Base-by-base conservation (phyloP, 2,888 invertebrate genomes). In the Plusia festucae region DNA sequence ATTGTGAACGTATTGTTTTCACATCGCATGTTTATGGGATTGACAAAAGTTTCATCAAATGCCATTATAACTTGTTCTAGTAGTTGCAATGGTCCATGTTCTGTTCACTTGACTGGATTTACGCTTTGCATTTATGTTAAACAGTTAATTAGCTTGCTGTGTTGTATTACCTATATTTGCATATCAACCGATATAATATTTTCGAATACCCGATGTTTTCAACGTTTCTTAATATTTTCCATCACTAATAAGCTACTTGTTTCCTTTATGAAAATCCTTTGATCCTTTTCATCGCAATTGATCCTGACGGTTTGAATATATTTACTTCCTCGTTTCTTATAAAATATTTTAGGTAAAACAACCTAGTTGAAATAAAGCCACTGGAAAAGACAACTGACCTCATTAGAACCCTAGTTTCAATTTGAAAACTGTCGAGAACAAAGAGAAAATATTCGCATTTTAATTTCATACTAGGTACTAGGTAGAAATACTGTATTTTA, bases 1-100 rank as follows among this genome's bases (percentile, higher is more conserved):
- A 49, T 65, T 58, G 20, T 62, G 65, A 22, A 60, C 40, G 44
- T 62, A 52, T 77, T 76, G 65, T 73, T 73, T 27, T 34, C 22
- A 40, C 40, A 60, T 60, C n/a, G 32, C 18, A 65, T 61, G 53
- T 68, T 20, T 56, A 60, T 75, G 32, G 52, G 61, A 18, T 63
- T 65, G 49, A 73, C 78, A 65, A 68, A 54, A 49, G 59, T 34
- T 62, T 65, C 52, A 72, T 32, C 55, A 55, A 60, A 18, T 64
- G 15, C 24, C 40, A 44, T 24, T 68, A 24, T 32, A 55, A 51
- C 52, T 59, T 52, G 46, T 49, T 58, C 18, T 16, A 15, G 7
- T n/a, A 30, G n/a, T 51, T 51, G 49, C 30, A 22, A 52, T 40
- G 52, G 24, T 24, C 24, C 5, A 44, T 49, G 40, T 58, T 59